Evolutionary conservation across 2,888 invertebrate species (phyloP), one percentile per base, ranked within the genome.

Genomic region (Melitaea athalia): DNA sequence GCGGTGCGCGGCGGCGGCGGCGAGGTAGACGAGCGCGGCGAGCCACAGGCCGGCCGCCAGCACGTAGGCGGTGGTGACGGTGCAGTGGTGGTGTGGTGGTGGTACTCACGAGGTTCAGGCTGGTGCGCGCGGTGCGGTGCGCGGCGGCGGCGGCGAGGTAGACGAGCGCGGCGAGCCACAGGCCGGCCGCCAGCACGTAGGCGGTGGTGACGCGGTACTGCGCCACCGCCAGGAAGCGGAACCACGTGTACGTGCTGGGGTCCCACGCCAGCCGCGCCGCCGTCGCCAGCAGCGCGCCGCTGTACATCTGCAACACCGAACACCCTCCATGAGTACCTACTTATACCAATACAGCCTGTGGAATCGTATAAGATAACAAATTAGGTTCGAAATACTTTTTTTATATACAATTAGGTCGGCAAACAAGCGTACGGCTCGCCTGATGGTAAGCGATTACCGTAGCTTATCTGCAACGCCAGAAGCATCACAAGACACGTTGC

Each of bases 191-290:
- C 72, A 90, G 82, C 83, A 90, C 88, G 85, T 88, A 92, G 42
- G 82, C 91, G 70, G 86, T 82, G 50, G 90, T 88, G 72, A 82
- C 92, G 82, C 88, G 89, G 87, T 92, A 92, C 88, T 92, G 92
- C 84, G 88, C 83, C 75, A 75, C 87, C 83, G 90, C 90, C 84
- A 92, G 84, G 87, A 87, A 92, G 49, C 92, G 85, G 86, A 92
- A 91, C 92, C 91, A 91, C 78, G 90, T 79, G 88, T 91, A 92
- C 47, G 92, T 92, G 87, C 89, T 89, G 69, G 92, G 92, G 85
- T 92, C 92, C 92, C 92, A 92, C 77, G 91, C 88, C 77, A 92
- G 88, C 78, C 92, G 89, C 83, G 91, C 92, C 81, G 91, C 91
- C 78, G 92, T 92, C 79, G 91, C 87, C 82, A 92, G 87, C 85